phyloP scores from a whole-genome alignment of 2,113 vertebrate species.

The Eonycteris spelaea region DNA sequence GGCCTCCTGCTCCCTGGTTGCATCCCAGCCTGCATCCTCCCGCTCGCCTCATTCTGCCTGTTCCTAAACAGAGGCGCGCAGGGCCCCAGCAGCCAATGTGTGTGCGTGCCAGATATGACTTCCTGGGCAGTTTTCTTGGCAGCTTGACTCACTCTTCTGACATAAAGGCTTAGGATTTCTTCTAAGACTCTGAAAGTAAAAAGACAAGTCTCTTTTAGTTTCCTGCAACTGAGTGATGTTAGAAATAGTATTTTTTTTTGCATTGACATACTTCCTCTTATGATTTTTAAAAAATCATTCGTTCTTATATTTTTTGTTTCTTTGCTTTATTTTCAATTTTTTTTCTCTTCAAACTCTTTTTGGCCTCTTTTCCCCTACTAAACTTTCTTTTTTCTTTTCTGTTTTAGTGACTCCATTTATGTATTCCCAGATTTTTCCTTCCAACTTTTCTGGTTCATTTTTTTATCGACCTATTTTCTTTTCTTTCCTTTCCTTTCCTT shows the following conservation, averaged over 20 bases:
- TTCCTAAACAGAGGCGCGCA: too few relatives aligned
- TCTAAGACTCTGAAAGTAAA: not conserved
- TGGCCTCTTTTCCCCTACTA: not conserved
- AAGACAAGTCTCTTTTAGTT: not conserved
- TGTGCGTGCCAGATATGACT: too few relatives aligned
- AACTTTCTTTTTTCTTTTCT: not conserved
- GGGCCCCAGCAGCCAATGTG: rapidly evolving
- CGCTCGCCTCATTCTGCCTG: rapidly evolving
- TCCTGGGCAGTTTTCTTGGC: not conserved
- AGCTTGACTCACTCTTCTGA: not conserved
- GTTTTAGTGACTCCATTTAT: slow-evolving; percentile 12
- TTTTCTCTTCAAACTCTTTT: not conserved
- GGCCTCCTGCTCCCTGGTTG: rapidly evolving
- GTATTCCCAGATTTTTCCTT: not conserved
- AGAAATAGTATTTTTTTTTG: not conserved
- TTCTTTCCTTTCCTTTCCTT: too few relatives aligned
- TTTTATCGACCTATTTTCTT: not conserved
- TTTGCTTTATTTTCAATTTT: slow-evolving; percentile 30
- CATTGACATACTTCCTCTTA: not conserved
- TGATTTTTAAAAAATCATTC: not conserved
- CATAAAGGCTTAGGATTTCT: not conserved
- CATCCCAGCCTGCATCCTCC: not conserved
- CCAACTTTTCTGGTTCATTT: slow-evolving; percentile 28
- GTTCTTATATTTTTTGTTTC: slow-evolving; percentile 4
- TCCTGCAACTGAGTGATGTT: not conserved